Percentiles rank a stretch among this genome's conserved stretches.
Conservation (phyloP, 2,113 vertebrate species). For the Lontra canadensis region DNA sequence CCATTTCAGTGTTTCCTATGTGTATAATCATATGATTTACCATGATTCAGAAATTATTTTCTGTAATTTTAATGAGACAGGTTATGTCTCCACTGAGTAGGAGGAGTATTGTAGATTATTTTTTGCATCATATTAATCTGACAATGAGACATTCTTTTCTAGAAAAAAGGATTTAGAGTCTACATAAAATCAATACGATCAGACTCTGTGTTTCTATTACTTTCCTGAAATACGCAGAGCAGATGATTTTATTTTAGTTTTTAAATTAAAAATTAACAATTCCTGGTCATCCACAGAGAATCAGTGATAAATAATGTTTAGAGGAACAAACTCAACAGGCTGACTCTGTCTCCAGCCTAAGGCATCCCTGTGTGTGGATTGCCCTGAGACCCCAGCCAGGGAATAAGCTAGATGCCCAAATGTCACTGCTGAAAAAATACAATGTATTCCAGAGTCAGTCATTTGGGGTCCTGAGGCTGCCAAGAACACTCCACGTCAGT, state of each 20-base stretch:
- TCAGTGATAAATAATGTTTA: background rate
- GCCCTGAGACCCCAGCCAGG: background rate
- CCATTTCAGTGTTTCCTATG: slow-evolving; percentile 44
- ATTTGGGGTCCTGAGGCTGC: slow-evolving; percentile 23
- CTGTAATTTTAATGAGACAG: slow-evolving; percentile 38
- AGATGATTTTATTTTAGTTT: slow-evolving; percentile 28
- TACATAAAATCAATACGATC: slow-evolving; percentile 44
- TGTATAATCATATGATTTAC: slow-evolving; percentile 17
- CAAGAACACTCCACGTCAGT: background rate
- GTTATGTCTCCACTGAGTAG: background rate
- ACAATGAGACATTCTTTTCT: slow-evolving; percentile 44
- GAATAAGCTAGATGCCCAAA: slow-evolving; percentile 18
- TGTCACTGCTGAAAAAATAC: background rate
- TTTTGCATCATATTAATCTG: slow-evolving; percentile 26
- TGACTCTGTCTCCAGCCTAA: background rate
- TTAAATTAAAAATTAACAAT: background rate
- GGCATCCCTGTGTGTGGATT: background rate
- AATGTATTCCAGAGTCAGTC: slow-evolving; percentile 26
- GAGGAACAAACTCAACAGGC: background rate
- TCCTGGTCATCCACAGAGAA: background rate
- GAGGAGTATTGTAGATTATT: slow-evolving; percentile 60
- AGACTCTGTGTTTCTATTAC: slow-evolving; percentile 28
- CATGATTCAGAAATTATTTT: slow-evolving; percentile 51
- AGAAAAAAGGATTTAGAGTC: background rate
- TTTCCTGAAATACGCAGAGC: background rate